A percentile compares a stretch with the other conserved stretches of the same genome.
Evolutionary conservation across 2,113 vertebrate species (phyloP).

Genomic region (Neodontobutis hainanensis): DNA sequence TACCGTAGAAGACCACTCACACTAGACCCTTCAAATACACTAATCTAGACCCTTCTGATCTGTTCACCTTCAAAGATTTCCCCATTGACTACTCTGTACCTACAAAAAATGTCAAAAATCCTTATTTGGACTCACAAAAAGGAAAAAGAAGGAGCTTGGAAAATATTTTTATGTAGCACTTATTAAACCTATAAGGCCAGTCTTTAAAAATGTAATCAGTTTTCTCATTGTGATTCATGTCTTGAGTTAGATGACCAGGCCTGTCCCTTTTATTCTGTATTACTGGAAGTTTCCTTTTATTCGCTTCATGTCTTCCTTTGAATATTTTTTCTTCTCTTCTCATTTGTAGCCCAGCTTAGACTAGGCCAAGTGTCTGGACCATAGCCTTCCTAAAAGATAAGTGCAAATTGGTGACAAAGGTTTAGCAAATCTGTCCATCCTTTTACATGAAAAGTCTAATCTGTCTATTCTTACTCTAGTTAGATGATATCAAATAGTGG

Average conservation of each 20-base stretch:
- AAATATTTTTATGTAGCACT: slow-evolving; percentile 67
- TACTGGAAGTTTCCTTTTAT: slow-evolving; percentile 52
- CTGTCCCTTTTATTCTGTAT: slow-evolving; percentile 36
- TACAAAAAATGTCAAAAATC: slow-evolving; percentile 44
- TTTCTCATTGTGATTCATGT: slow-evolving; percentile 71
- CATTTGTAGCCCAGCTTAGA: slow-evolving; percentile 40
- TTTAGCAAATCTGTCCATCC: slow-evolving; percentile 5
- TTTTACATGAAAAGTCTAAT: slow-evolving; percentile 17
- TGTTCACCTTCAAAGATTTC: slow-evolving; percentile 23
- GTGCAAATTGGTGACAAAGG: slow-evolving; percentile 26
- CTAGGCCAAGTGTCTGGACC: slow-evolving; percentile 14
- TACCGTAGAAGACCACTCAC: background rate
- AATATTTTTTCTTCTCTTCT: slow-evolving; percentile 58
- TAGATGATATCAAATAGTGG: slow-evolving; percentile 11
- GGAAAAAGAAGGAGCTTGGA: slow-evolving; percentile 43
- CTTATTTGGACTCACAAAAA: slow-evolving; percentile 29
- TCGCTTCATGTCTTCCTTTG: slow-evolving; percentile 50
- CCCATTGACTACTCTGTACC: slow-evolving; percentile 23
- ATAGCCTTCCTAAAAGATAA: slow-evolving; percentile 22
- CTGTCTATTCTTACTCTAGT: slow-evolving; percentile 5
- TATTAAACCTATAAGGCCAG: slow-evolving; percentile 74
- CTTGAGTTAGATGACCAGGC: slow-evolving; percentile 47
- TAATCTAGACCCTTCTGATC: slow-evolving; percentile 23
- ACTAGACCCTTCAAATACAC: slow-evolving; percentile 33
- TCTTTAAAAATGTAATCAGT: slow-evolving; percentile 61